Base-by-base conservation (phyloP, 2,888 invertebrate genomes). In the Teleogryllus oceanicus region DNA sequence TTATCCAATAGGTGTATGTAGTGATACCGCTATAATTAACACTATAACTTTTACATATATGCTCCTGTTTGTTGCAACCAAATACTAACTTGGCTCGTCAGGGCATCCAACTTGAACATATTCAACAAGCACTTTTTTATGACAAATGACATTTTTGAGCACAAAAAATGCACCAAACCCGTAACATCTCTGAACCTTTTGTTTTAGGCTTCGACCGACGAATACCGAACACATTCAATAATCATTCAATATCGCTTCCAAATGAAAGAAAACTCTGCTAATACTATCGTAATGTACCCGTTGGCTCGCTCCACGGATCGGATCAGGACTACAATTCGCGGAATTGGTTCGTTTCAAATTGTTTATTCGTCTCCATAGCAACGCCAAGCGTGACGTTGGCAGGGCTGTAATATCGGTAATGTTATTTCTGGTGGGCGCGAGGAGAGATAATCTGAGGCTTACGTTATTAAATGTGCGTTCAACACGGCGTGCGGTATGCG, bases 391-490 rank as follows among this genome's bases (percentile, higher is more conserved):
- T 18, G 62, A 62, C 62, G 62, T 18, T 16, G n/a, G 62, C 13
- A 13, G 16, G 8, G 16, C 62, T n/a, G 62, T 62, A 62, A 62
- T 62, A 62, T 62, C 62, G 62, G 62, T 62, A 62, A 62, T 62
- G 62, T 62, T 62, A 62, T 62, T 62, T 62, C 62, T 16, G 62
- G 62, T 62, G 62, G 62, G 62, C 62, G 62, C 62, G 62, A 62
- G 62, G 62, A 62, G 62, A 62, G 62, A 62, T 62, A 62, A 62
- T 62, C 62, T 62, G 16, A 62, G 62, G 62, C 62, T 62, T 62
- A 62, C 62, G 62, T 62, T 62, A 62, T 62, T 62, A 62, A 62
- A 62, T 62, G 62, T 62, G 62, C 62, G 62, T 62, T 62, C 62
- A 62, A 62, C 62, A 62, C 62, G 62, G 13, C 62, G 62, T 62